Base-by-base conservation (phyloP, 2,888 invertebrate genomes). In the Blastobasis adustella region DNA sequence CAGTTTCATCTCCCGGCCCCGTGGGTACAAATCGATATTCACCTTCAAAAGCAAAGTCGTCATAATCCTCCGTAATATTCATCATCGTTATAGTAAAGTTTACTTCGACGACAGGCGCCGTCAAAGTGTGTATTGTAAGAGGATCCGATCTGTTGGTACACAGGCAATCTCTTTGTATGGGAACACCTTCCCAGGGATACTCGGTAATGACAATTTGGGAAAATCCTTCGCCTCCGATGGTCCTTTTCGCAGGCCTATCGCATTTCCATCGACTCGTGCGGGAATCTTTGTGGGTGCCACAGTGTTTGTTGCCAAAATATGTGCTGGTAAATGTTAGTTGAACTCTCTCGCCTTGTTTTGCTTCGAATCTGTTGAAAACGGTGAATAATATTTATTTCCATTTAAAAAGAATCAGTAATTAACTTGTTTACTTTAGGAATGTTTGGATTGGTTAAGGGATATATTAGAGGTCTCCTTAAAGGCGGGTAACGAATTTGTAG, bases 61-160 rank as follows among this genome's bases (percentile, higher is more conserved):
- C 90, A 68, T 94, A 94, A 82, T 95, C 94, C 78, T 95, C 93
- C 6, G 93, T 92, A 52, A 94, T 93, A 79, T 93, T 93, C 96
- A 96, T 95, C 73, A 92, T 90, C 9, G 92, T 92, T 6, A 95
- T 91, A 23, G 92, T 91, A 71, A 95, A 95, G 67, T 92, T 92
- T 0, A 95, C 90, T 73, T 94, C 92, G 6, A 95, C 91, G 52
- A 92, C 90, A 48, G 91, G 90, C 1, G 94, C 92, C 9, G 93
- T 92, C 57, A 94, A 87, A 36, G 93, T 92, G 57, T 92, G 90
- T 58, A 94, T 86, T 53, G 90, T 88, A 46, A 93, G 79, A 10
- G 92, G 90, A 53, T 93, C 92, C 49, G 91, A 90, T 59, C 93
- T 87, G 71, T 93, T 92, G 37, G 92, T 91, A 71, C 94, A 95